These are phyloP conservation scores for Dynastes grantii DNA, from an alignment of 2,888 invertebrate genomes.

Conservation along the genomic window DNA sequence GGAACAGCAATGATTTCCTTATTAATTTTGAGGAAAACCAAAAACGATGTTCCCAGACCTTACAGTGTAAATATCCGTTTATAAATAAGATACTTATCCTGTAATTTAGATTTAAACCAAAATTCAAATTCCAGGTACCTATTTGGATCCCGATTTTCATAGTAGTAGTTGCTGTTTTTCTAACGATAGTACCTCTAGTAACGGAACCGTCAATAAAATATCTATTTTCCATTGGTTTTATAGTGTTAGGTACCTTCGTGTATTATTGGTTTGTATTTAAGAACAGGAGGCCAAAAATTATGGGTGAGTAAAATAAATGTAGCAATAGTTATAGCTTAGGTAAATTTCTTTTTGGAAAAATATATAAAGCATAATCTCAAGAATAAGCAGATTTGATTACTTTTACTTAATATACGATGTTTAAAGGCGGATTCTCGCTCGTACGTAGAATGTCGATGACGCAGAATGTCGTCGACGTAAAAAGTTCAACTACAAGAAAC, in stretches of 20 bases:
- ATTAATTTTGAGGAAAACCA: conserved; percentile 81
- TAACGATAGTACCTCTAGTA: conserved; percentile 83
- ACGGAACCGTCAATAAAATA: conserved; percentile 85
- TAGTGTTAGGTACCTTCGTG: conserved; percentile 79
- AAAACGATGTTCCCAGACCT: conserved; percentile 79
- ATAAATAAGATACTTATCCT: too few relatives aligned
- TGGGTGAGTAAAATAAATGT: conserved; percentile 73
- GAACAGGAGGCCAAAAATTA: conserved; percentile 75
- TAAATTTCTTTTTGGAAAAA: too few relatives aligned
- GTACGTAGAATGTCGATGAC: too few relatives aligned
- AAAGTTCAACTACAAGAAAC: too few relatives aligned
- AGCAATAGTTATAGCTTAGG: too few relatives aligned
- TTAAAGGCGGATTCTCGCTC: neutral
- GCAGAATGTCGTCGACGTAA: too few relatives aligned
- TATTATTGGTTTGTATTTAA: conserved; percentile 85
- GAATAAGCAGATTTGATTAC: neutral
- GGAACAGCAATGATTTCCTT: conserved; percentile 87
- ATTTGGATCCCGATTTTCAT: conserved; percentile 83
- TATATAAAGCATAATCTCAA: too few relatives aligned
- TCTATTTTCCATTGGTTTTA: conserved; percentile 82
- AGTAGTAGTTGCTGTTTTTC: conserved; percentile 79
- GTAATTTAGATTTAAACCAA: conserved; percentile 20
- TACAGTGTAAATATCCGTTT: conserved; percentile 73
- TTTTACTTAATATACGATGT: neutral
- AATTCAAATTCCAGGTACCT: conserved; percentile 73